Conservation (phyloP, 2,888 invertebrate genomes). For the Agrochola macilenta region DNA sequence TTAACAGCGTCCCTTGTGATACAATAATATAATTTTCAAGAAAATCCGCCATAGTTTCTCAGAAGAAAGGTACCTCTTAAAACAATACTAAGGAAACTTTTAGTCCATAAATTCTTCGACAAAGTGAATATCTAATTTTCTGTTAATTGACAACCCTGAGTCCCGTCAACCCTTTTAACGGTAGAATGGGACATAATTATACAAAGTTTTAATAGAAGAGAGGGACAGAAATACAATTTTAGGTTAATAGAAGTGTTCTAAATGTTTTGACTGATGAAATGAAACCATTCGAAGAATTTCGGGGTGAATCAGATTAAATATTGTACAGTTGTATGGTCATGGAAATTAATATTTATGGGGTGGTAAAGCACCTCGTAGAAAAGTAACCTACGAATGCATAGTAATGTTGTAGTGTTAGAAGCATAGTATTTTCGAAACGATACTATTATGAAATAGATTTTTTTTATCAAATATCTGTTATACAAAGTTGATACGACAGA, state of each 20-base stretch:
- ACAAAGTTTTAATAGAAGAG: conserved; percentile 48
- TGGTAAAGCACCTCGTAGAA: background rate
- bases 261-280: conserved; percentile 53
- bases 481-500: too few species aligned
- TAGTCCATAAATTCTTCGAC: conserved; percentile 57
- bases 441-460: too few species aligned
- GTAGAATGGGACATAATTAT: conserved; percentile 28
- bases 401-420: too few species aligned
- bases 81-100: conserved; percentile 60
- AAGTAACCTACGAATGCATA: background rate
- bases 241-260: conserved; percentile 50
- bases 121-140: conserved; percentile 70
- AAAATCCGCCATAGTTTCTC: conserved; percentile 38
- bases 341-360: conserved; percentile 26
- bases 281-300: conserved; percentile 49
- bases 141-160: conserved; percentile 68
- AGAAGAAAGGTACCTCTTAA: conserved; percentile 47
- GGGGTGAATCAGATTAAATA: conserved; percentile 50
- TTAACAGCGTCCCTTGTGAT: conserved; percentile 35
- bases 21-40: conserved; percentile 25
- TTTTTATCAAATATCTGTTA: too few species aligned
- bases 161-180: conserved; percentile 65
- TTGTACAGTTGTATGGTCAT: conserved; percentile 22
- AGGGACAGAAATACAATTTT: conserved; percentile 36
- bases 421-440: too few species aligned